Evolutionary conservation across 2,888 invertebrate species (phyloP).

Genomic region (Hydriomena furcata): DNA sequence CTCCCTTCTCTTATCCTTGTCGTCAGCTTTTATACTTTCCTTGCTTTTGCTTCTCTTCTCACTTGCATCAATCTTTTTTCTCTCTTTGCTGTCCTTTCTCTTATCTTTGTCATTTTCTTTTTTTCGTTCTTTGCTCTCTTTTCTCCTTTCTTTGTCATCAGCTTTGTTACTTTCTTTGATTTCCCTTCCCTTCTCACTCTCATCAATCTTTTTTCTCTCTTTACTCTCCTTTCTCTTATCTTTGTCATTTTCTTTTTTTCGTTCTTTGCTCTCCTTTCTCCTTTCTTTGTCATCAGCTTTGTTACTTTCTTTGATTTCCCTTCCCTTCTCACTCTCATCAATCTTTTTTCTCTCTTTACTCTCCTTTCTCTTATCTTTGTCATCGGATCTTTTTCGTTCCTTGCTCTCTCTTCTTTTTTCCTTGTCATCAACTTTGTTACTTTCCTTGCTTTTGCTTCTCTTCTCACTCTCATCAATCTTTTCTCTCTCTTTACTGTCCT

Average conservation of each 20-base stretch:
- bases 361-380: not conserved
- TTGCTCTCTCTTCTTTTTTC: conserved; percentile 35
- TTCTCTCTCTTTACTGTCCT: not conserved
- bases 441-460: not conserved
- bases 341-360: not conserved
- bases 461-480: too few species aligned
- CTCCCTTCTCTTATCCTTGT: too few species aligned
- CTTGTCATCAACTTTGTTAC: not conserved
- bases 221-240: too few species aligned
- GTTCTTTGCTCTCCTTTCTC: conserved; percentile 34
- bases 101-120: conserved; percentile 3
- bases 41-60: not conserved
- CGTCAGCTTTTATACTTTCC: not conserved
- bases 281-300: conserved; percentile 1
- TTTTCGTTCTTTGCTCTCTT: conserved; percentile 32
- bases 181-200: not conserved
- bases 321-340: not conserved
- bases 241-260: conserved; percentile 2
- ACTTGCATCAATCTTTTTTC: not conserved
- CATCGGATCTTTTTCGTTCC: not conserved
- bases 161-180: not conserved
- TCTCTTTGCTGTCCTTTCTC: too few species aligned
- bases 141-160: conserved; percentile 1
- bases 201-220: too few species aligned
- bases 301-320: not conserved